Base-by-base conservation (phyloP, 2,888 invertebrate species). In the Miltochrista miniata region DNA sequence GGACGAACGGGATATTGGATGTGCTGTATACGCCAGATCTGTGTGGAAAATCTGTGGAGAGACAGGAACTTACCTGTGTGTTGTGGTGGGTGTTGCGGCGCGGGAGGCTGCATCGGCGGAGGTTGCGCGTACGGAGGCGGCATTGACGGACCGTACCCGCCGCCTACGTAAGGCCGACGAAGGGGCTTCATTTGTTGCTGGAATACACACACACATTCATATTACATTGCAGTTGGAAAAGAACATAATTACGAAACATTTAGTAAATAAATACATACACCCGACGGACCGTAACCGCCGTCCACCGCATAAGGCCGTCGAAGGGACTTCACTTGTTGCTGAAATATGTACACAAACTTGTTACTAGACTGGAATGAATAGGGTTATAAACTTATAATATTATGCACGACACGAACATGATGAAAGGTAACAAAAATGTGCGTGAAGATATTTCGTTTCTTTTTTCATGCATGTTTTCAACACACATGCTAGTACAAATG, bases 141-240 rank as follows among this genome's bases (percentile, higher is more conserved):
- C 72, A 83, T 56, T 54, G 74, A 75, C 49, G 76, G 76, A 49
- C 81, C 81, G 79, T 85, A 87, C 49, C 74, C 83, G 45, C 81
- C 83, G 70, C 81, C 73, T 70, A 57, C 64, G 80, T 85, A 90
- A 61, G 81, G 75, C 39, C 88, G 86, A 8, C 90, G 87, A 64
- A 90, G 70, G 59, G 75, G 76, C 74, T 90, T 88, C 75, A 86
- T 82, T 60, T 78, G 81, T 70, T 83, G 83, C 81, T 79, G 73
- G 14, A 52, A 51, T 15, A 42, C 18, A 4, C 8, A 46, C 12
- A 36, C 11, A 12, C 11, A 30, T 36, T 40, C 11, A 24, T 24
- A 24, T 24, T 2, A n/a, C 31, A 1, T 9, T 5, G 13, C 24
- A 15, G 18, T 10, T 7, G 1, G 7, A 12, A 12, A 9, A 35